phyloP scores from a whole-genome alignment of 1,140 invertebrate species.

The Tribolium madens region DNA sequence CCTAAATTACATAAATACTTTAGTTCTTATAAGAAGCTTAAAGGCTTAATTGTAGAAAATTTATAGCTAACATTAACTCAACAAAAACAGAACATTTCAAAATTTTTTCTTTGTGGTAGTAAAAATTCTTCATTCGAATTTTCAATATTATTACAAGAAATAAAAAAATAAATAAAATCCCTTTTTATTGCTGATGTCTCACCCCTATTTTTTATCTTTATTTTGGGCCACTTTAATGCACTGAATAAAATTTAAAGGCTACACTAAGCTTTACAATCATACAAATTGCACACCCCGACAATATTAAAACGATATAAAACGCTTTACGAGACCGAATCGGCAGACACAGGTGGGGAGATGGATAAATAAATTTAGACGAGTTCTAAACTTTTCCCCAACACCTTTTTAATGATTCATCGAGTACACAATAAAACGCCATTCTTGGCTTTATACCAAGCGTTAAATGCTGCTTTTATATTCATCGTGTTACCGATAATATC shows the following conservation, averaged over 20 bases:
- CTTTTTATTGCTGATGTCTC: constrained; percentile 2
- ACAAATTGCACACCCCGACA: constrained; percentile 21
- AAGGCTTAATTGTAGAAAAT: too few species aligned
- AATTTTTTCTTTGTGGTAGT: too few species aligned
- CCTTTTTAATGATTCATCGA: constrained; percentile 2
- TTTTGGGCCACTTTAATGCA: background rate
- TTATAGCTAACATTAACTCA: too few species aligned
- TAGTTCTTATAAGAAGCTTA: too few species aligned
- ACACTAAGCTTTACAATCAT: constrained; percentile 14
- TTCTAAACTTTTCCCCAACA: background rate
- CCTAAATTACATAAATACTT: too few species aligned
- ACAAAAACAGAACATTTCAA: too few species aligned
- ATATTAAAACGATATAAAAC: constrained; percentile 37
- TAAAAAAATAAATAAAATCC: too few species aligned
- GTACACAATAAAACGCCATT: background rate
- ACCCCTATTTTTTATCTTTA: constrained; percentile 5
- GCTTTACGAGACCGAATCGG: constrained; percentile 4
- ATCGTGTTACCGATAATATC: background rate
- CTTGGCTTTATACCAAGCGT: background rate
- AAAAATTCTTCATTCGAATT: too few species aligned
- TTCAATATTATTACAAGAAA: too few species aligned
- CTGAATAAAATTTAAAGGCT: constrained; percentile 31
- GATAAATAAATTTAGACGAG: constrained; percentile 7
- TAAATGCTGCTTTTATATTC: constrained; percentile 1
- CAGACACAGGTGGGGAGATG: constrained; percentile 7